Evolutionary conservation across 1,140 invertebrate species (phyloP), one percentile per base, ranked within the genome.

Genomic region (Pseudomyrmex gracilis): DNA sequence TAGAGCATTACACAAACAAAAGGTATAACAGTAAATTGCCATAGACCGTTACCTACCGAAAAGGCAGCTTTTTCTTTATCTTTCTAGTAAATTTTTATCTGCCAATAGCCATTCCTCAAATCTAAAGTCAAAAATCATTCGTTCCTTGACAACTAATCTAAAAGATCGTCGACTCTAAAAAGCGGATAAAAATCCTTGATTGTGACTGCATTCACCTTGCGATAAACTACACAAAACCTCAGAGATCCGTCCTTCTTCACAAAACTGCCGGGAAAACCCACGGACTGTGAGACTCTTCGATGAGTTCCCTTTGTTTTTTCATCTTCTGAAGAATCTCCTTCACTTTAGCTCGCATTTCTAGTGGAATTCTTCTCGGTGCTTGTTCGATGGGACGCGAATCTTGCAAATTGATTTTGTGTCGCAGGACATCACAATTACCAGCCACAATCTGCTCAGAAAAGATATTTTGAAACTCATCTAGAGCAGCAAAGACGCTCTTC

Each of bases 171-270:
- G 1, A 92, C 90, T 1, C 84, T 15, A 0, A 91, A 89, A 2
- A 92, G 17, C 0, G 88, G 87, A 10, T 90, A 89, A 0, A 86
- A 83, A 43, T 86, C 89, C 13, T 91, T 87, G 2, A 88, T 88
- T 0, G 94, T 95, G 0, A 94, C 85, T 0, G 57, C 47, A 82
- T 96, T 95, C 0, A 95, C 53, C 55, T 67, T 22, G 10, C 94
- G 68, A 74, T 93, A 94, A 87, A 95, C 94, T 0, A 95, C 85
- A 85, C 94, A 95, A 71, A 95, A 95, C 15, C 95, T 64, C 0
- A 87, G 84, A 0, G 84, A 83, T 2, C 92, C 92, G 74, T 95
- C 94, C 20, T 85, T 94, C 86, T 96, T 96, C 10, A 20, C 7
- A 67, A 17, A 5, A 67, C 49, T 0, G 5, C 45, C 9, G 49